phyloP scores from a whole-genome alignment of 2,888 invertebrate genomes.

The Cyclophora albipunctata region DNA sequence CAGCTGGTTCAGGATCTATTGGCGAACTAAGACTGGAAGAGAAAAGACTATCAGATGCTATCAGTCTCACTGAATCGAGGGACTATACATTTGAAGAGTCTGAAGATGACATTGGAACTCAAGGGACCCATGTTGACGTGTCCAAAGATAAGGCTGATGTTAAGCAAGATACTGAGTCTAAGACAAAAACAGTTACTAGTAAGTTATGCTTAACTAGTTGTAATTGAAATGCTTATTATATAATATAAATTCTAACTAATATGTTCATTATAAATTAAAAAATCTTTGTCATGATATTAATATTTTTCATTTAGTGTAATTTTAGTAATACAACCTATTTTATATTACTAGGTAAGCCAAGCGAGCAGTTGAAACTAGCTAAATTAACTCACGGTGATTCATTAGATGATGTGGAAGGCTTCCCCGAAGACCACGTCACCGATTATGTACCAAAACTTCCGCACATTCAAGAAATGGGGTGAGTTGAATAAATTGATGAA shows the following conservation, averaged over 20 bases:
- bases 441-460: slow-evolving; percentile 66
- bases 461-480: slow-evolving; percentile 68
- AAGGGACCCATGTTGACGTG: slow-evolving; percentile 55
- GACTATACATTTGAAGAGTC: slow-evolving; percentile 73
- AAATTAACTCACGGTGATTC: slow-evolving; percentile 66
- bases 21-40: slow-evolving; percentile 63
- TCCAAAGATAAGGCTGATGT: slow-evolving; percentile 46
- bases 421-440: slow-evolving; percentile 65
- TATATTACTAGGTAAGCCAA: slow-evolving; percentile 30
- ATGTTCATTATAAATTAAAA: too few relatives aligned
- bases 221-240: too few relatives aligned
- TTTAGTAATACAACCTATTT: too few relatives aligned
- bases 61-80: slow-evolving; percentile 66
- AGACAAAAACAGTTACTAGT: slow-evolving; percentile 35
- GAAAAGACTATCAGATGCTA: slow-evolving; percentile 66
- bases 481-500: slow-evolving; percentile 11
- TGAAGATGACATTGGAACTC: slow-evolving; percentile 67
- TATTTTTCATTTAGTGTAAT: too few relatives aligned
- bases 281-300: too few relatives aligned
- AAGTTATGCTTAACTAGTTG: slow-evolving; percentile 1
- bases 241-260: too few relatives aligned
- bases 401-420: slow-evolving; percentile 70
- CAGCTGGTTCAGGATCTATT: slow-evolving; percentile 60
- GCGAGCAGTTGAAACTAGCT: slow-evolving; percentile 42
- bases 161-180: slow-evolving; percentile 42